Conservation (phyloP, 2,797 vertebrate species). For the Gadopsis marmoratus region DNA sequence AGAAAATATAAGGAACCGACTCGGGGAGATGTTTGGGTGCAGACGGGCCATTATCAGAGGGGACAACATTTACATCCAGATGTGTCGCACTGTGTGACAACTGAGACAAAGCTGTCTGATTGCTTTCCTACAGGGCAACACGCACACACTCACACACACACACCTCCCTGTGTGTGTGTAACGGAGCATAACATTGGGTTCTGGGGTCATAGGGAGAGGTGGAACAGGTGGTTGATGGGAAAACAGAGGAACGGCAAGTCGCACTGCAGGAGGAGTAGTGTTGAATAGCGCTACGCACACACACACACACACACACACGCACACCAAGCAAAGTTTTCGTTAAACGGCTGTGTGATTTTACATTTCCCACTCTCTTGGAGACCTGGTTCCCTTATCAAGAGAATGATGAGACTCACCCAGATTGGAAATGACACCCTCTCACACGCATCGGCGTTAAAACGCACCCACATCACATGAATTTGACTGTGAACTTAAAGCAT, state of each 20-base stretch:
- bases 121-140: conserved; percentile 35
- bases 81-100: conserved; percentile 42
- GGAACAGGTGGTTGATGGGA: conserved; percentile 73
- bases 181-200: conserved; percentile 66
- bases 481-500: conserved; percentile 41
- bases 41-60: conserved; percentile 30
- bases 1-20: background rate
- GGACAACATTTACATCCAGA: conserved; percentile 28
- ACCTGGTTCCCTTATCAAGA: conserved; percentile 36
- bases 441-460: conserved; percentile 5
- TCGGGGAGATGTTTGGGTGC: conserved; percentile 1
- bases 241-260: conserved; percentile 38
- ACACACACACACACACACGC: background rate
- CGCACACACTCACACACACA: background rate
- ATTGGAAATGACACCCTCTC: conserved; percentile 9
- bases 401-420: conserved; percentile 21
- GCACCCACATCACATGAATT: conserved; percentile 16
- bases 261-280: conserved; percentile 20
- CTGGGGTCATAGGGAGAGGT: conserved; percentile 26
- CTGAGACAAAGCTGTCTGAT: conserved; percentile 43
- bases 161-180: conserved; percentile 29
- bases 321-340: conserved; percentile 3
- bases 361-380: conserved; percentile 28
- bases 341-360: conserved; percentile 51
- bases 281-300: conserved; percentile 3